These are phyloP conservation scores for Lanius collurio DNA, from an alignment of 2,113 vertebrate species.

Conservation along the genomic window DNA sequence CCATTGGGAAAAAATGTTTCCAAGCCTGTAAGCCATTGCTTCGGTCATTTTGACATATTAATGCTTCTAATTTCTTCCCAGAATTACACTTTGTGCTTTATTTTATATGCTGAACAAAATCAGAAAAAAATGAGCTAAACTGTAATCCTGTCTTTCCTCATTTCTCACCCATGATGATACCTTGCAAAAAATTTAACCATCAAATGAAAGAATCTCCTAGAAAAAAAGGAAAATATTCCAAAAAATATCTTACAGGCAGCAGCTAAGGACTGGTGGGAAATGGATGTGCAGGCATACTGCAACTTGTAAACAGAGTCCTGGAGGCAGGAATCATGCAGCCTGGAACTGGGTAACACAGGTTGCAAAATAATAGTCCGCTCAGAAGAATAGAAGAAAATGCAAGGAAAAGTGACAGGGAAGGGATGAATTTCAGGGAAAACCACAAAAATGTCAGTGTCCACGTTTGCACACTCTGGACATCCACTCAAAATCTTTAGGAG, in stretches of 20 bases:
- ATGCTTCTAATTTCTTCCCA: background rate
- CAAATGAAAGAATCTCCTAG: background rate
- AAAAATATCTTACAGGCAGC: background rate
- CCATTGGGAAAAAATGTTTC: background rate
- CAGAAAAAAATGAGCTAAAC: background rate
- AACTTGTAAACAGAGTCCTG: background rate
- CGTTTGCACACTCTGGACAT: rapidly evolving
- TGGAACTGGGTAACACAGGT: background rate
- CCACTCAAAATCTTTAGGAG: background rate
- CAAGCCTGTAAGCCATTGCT: background rate
- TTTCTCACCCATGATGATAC: background rate
- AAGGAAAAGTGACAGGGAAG: background rate
- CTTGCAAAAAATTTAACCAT: background rate
- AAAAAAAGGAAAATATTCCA: background rate
- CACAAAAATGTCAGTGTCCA: background rate
- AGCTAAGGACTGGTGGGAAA: background rate
- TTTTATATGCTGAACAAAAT: background rate
- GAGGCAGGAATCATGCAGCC: background rate
- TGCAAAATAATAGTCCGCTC: background rate
- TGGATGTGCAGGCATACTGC: rapidly evolving
- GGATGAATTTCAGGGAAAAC: background rate
- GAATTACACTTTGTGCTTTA: background rate
- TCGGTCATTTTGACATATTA: background rate
- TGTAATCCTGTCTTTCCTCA: background rate
- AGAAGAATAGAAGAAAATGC: background rate